Evolutionary conservation across 2,113 vertebrate genomes (phyloP), one percentile per base, ranked within the genome.

Genomic region (Eurypyga helias): DNA sequence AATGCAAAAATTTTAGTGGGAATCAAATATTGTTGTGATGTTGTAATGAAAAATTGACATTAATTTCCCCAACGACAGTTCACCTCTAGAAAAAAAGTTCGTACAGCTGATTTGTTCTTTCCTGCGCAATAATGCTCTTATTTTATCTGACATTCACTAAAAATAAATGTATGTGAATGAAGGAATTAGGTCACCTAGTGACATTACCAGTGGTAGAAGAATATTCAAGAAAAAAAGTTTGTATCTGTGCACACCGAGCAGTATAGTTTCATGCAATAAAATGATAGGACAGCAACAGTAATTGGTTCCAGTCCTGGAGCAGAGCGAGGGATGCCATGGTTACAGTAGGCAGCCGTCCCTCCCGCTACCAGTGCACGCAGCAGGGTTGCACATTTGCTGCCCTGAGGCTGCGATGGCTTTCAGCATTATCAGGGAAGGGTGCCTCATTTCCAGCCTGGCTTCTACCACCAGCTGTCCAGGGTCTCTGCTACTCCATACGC

Each of bases 141-240:
- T 95, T 97, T 98, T 97, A 97, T 96, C 91, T 95, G 96, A 98
- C 96, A 97, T 93, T 96, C 95, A 90, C 98, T 98, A 98, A 98
- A 98, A 98, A 98, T 98, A 98, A 97, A 91, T 46, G 93, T 82
- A 83, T 93, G 84, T 95, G 96, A 98, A 97, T 97, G 98, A 98
- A 98, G 96, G 97, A 98, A 98, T 96, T 98, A 96, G 98, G 98
- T 98, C 98, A 98, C 95, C 90, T 85, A 92, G 92, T 97, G 97
- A 98, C 97, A 98, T 89, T 97, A 97, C 79, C 5, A 4, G 95
- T 90, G 92, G 90, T 57, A 90, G 89, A 95, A 95, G 96, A 96
- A 97, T 57, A 76, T 94, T 97, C 81, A 93, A 67, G 79, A 60
- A 57, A 89, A 79, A 23, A 79, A 93, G 64, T 89, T 94, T 46